Conservation (phyloP, 2,797 vertebrate species). For the Dicrostonyx torquatus region DNA sequence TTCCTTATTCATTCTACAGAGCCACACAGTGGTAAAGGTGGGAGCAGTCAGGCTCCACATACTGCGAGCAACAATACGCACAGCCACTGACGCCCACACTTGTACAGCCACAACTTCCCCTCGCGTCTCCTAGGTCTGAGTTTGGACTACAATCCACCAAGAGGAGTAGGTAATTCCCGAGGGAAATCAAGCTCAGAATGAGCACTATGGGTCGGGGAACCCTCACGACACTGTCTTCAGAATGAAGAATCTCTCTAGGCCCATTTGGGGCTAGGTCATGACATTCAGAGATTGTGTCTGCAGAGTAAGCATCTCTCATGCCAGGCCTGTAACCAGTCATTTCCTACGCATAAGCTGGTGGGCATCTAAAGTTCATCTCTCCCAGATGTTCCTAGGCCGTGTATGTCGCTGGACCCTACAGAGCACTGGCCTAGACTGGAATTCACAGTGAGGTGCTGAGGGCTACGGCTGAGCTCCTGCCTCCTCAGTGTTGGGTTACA, state of each 20-base stretch:
- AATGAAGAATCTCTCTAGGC: not conserved
- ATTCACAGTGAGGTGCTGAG: not conserved
- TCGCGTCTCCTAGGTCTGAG: not conserved
- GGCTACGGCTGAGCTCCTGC: not conserved
- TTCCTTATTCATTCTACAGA: not conserved
- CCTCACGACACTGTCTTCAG: not conserved
- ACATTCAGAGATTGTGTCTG: not conserved
- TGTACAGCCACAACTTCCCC: not conserved
- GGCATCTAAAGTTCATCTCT: not conserved
- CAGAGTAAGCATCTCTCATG: not conserved
- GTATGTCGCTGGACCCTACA: not conserved
- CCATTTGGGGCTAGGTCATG: not conserved
- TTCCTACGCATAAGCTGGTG: not conserved
- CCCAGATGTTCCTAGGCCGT: not conserved
- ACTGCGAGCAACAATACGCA: not conserved
- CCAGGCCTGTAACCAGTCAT: not conserved
- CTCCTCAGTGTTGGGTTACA: not conserved
- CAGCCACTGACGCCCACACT: rapidly evolving
- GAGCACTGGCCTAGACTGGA: not conserved
- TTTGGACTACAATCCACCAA: not conserved
- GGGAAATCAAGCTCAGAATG: not conserved
- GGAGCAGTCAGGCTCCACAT: not conserved
- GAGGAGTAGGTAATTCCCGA: not conserved
- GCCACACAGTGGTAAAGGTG: not conserved
- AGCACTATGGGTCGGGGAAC: not conserved